Evolutionary conservation across 2,113 vertebrate genomes (phyloP).

Genomic region (Daboia siamensis): DNA sequence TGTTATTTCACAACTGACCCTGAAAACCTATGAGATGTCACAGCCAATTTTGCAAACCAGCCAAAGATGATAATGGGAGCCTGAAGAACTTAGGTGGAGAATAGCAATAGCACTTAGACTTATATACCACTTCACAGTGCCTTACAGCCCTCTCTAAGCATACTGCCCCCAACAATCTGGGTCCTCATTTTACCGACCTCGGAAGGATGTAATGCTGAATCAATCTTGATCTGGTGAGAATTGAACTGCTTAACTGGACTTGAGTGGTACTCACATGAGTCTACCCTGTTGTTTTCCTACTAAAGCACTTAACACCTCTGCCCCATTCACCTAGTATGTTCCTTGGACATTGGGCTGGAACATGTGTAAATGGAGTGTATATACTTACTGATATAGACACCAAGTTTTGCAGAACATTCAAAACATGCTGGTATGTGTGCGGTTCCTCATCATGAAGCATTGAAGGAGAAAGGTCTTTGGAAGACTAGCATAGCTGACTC

Average conservation of each 20-base stretch:
- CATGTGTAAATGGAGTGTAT: not conserved
- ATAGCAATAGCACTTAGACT: not conserved
- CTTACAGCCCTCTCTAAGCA: not conserved
- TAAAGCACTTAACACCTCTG: not conserved
- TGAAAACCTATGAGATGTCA: constrained; percentile 15
- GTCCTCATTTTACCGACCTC: not conserved
- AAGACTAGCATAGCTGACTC: not conserved
- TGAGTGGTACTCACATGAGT: not conserved
- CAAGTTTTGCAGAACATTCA: not conserved
- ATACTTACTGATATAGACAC: not conserved
- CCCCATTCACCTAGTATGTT: not conserved
- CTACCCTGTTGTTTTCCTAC: not conserved
- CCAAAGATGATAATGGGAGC: not conserved
- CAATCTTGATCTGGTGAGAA: not conserved
- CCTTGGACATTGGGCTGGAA: not conserved
- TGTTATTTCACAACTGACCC: constrained; percentile 33
- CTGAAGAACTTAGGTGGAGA: not conserved
- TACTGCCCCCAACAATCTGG: not conserved
- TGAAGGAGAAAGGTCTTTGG: not conserved
- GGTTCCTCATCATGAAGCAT: not conserved
- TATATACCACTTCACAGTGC: not conserved
- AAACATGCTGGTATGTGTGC: not conserved
- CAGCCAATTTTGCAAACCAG: not conserved
- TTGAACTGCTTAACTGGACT: not conserved
- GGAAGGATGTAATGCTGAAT: not conserved